Evolutionary conservation across 2,113 vertebrate genomes (phyloP), one percentile per base, ranked within the genome.

Genomic region (Misgurnus mizolepis): DNA sequence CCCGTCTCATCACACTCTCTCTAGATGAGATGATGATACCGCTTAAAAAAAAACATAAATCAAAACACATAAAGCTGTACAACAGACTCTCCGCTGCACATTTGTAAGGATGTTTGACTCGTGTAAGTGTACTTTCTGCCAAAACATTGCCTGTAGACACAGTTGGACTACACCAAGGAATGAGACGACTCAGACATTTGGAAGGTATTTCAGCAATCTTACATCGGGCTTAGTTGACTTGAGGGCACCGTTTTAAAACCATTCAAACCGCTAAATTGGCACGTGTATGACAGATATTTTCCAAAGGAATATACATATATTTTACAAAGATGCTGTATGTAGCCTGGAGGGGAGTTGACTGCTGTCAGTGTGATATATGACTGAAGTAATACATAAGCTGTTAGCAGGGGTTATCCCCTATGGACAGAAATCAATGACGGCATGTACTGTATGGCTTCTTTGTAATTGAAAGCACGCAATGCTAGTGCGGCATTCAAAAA

Each of bases 261-360:
- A 67, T 43, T 58, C 40, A 43, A 27, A 22, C 22, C 50, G 45
- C 7, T 61, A 56, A 74, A 62, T 56, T 62, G n/a, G 3, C 56
- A 53, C 76, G 41, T 72, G 68, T 12, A 61, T 79, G 82, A 79
- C 89, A 88, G 81, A 88, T 85, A 67, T 78, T 6, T 88, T 83
- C 83, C 86, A 89, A 86, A 89, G 87, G 88, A 78, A 85, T 78
- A 27, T 40, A 56, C 17, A n/a, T 60, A 41, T 34, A 61, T 64
- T 58, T 55, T 50, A 71, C 73, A 65, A 47, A 53, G 74, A 60
- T 61, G 34, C 47, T 61, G 58, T 60, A 66, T 83, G 80, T 66
- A 60, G 41, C 11, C 74, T 81, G 50, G 56, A n/a, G 84, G 84
- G 64, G 77, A 49, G 73, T 65, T 85, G 60, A 76, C 9, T 58